Conservation (phyloP, 2,797 vertebrate genomes). For the Aeoliscus strigatus region DNA sequence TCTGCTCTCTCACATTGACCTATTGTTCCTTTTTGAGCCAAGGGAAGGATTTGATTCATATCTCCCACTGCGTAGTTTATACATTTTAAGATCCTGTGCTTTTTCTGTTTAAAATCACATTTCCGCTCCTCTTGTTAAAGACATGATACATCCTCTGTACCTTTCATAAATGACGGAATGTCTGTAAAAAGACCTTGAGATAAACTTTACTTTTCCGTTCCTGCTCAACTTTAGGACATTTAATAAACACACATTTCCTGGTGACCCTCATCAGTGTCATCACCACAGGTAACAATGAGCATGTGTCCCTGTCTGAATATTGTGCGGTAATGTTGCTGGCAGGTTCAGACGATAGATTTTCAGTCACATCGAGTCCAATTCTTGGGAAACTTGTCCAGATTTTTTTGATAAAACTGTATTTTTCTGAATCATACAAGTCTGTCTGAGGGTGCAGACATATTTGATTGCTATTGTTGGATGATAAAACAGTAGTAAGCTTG, state of each 20-base stretch:
- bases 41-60: conserved; percentile 12
- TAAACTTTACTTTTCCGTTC: conserved; percentile 51
- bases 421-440: no score
- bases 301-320: conserved; percentile 19
- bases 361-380: no score
- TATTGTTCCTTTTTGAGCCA: no score
- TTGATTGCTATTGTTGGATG: conserved; percentile 50
- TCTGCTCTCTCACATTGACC: no score
- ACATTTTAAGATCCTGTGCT: conserved; percentile 1
- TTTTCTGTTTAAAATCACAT: conserved; percentile 47
- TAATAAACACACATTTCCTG: conserved; percentile 58
- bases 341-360: conserved; percentile 7
- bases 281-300: conserved; percentile 34
- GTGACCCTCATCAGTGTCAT: conserved; percentile 43
- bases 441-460: conserved; percentile 24
- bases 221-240: conserved; percentile 41
- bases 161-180: conserved; percentile 60
- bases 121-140: conserved; percentile 50
- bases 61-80: neutral
- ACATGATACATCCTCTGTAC: conserved; percentile 30
- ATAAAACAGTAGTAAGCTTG: conserved; percentile 42
- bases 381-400: no score
- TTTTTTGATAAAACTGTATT: no score
- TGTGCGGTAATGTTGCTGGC: conserved; percentile 5
- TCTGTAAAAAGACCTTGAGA: conserved; percentile 43